These are phyloP conservation scores for Alligator sinensis DNA, from an alignment of 2,113 vertebrate species.

Conservation along the genomic window DNA sequence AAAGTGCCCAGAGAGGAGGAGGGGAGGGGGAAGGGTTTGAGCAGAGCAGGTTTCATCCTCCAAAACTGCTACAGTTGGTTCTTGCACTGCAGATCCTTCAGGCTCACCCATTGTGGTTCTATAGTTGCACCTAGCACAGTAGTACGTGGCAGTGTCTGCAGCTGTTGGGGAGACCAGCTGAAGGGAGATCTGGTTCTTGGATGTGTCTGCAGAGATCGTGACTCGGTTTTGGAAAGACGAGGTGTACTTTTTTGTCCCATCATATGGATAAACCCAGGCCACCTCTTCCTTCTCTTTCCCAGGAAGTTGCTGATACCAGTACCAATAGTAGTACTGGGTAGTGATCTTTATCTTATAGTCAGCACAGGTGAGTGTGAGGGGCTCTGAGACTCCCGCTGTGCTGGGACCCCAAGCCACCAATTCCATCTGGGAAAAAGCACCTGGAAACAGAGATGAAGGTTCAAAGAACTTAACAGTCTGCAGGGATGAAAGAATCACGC, in stretches of 20 bases:
- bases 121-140: not conserved
- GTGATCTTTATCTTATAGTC: not conserved
- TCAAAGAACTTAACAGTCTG: not conserved
- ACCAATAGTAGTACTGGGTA: not conserved
- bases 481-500: not conserved
- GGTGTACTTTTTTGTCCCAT: not conserved
- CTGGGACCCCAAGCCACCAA: slow-evolving; percentile 78
- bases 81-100: too few relatives aligned
- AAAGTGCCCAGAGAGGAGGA: too few relatives aligned
- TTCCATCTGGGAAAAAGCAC: slow-evolving; percentile 81
- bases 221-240: not conserved
- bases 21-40: too few relatives aligned
- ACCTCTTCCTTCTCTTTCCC: not conserved
- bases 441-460: not conserved
- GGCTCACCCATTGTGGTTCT: too few relatives aligned
- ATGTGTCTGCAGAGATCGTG: too few relatives aligned
- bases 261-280: not conserved
- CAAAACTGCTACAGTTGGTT: too few relatives aligned
- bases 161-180: not conserved
- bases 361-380: not conserved
- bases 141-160: not conserved
- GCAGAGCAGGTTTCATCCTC: too few relatives aligned
- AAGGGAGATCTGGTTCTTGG: not conserved
- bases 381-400: not conserved
- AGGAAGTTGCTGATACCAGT: not conserved